A percentile compares a stretch with the other conserved stretches of the same genome.
Conservation (phyloP, 2,888 invertebrate species). For the Habroteleia sp. region DNA sequence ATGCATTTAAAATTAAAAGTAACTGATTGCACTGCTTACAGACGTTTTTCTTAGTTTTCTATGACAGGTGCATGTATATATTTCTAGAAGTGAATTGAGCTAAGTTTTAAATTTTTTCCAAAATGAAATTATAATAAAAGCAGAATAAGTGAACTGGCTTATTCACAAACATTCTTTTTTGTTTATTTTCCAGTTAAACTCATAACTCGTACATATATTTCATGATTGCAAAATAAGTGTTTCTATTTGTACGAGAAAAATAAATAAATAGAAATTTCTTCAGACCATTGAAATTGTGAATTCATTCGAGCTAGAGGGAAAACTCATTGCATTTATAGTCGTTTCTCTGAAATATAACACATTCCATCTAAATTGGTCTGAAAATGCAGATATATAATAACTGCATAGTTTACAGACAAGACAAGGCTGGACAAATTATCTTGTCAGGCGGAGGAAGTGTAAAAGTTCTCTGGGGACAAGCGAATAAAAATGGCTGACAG, state of each 20-base stretch:
- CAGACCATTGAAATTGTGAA: slow-evolving; percentile 1
- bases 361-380: slow-evolving; percentile 41
- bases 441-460: slow-evolving; percentile 75
- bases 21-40: slow-evolving; percentile 8
- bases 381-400: slow-evolving; percentile 50
- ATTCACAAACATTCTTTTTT: neutral
- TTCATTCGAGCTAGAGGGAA: slow-evolving; percentile 6
- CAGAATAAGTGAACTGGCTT: neutral
- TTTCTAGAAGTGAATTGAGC: slow-evolving; percentile 1
- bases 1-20: slow-evolving; percentile 10
- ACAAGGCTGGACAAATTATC: slow-evolving; percentile 72
- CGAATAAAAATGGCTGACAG: slow-evolving; percentile 63
- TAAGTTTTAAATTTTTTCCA: slow-evolving; percentile 20
- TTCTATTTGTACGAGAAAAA: neutral
- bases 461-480: slow-evolving; percentile 71
- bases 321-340: slow-evolving; percentile 31
- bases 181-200: neutral
- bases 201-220: neutral
- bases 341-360: slow-evolving; percentile 25
- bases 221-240: neutral
- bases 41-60: slow-evolving; percentile 18
- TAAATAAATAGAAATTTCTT: neutral
- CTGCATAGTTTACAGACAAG: slow-evolving; percentile 38
- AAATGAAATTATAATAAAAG: slow-evolving; percentile 16
- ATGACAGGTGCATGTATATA: slow-evolving; percentile 9